Conservation (phyloP, 2,888 invertebrate genomes). For the Scaptomyza parva region DNA sequence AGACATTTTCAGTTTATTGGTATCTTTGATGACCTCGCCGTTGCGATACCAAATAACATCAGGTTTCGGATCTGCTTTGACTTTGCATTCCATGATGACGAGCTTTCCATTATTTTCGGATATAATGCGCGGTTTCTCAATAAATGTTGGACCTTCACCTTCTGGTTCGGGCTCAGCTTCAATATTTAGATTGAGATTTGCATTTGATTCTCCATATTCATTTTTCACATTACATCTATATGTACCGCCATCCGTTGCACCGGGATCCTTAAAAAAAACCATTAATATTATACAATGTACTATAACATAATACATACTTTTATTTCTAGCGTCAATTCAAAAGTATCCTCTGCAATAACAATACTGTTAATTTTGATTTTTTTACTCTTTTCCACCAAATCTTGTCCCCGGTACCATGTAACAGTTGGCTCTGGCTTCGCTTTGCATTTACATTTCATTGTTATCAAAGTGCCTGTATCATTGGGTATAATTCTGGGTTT, state of each 20-base stretch:
- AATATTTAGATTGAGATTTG: slow-evolving; percentile 97
- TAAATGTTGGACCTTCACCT: slow-evolving; percentile 97
- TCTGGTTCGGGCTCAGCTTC: slow-evolving; percentile 98
- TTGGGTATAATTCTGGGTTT: slow-evolving; percentile 99
- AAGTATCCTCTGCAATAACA: slow-evolving; percentile 92
- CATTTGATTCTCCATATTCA: slow-evolving; percentile 98
- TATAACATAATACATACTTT: slow-evolving; percentile 86
- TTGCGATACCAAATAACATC: slow-evolving; percentile 93
- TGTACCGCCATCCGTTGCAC: slow-evolving; percentile 92
- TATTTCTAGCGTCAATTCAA: slow-evolving; percentile 92
- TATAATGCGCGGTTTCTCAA: slow-evolving; percentile 94
- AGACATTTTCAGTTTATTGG: slow-evolving; percentile 91
- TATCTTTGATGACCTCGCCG: slow-evolving; percentile 91
- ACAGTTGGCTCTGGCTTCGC: slow-evolving; percentile 97
- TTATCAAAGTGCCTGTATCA: slow-evolving; percentile 97
- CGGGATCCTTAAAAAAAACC: slow-evolving; percentile 88
- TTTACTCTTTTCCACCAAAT: slow-evolving; percentile 92
- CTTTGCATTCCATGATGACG: slow-evolving; percentile 94
- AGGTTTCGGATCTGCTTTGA: slow-evolving; percentile 93
- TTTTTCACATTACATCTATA: slow-evolving; percentile 98
- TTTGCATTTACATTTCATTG: slow-evolving; percentile 98
- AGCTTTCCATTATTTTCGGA: slow-evolving; percentile 93
- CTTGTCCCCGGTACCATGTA: slow-evolving; percentile 97
- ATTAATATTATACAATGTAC: not conserved
- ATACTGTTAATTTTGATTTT: slow-evolving; percentile 93